phyloP scores from a whole-genome alignment of 2,113 vertebrate genomes.

The Gila orcuttii region DNA sequence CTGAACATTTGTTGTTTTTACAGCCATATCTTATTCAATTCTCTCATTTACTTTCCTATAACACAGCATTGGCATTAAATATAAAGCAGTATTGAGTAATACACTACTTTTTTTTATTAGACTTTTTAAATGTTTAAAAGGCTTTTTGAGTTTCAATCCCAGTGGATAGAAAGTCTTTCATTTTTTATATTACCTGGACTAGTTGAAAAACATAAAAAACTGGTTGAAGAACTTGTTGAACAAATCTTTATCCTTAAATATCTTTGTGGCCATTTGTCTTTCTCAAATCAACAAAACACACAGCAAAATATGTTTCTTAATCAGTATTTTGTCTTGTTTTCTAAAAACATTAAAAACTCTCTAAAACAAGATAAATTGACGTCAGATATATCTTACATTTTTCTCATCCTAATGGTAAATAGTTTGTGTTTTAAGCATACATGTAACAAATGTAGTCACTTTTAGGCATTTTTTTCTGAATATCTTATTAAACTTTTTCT shows the following conservation, averaged over 20 bases:
- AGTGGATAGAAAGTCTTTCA: background rate
- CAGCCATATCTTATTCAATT: background rate
- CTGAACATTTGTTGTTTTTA: background rate
- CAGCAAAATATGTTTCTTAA: no score
- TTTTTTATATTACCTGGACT: no score
- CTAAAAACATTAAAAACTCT: background rate
- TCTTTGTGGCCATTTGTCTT: background rate
- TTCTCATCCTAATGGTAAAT: background rate
- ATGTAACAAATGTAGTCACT: background rate
- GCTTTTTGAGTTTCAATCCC: background rate
- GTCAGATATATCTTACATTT: background rate
- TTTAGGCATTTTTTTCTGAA: background rate
- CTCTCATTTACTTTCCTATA: background rate
- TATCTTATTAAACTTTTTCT: background rate
- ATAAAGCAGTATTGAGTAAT: background rate
- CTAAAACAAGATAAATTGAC: background rate
- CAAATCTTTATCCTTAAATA: no score
- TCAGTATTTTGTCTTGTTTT: no score
- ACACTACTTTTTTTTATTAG: background rate
- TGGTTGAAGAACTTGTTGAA: no score
- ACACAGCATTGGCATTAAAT: background rate
- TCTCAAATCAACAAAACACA: background rate
- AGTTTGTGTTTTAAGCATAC: background rate
- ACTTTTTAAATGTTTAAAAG: background rate
- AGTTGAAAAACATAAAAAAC: no score